A percentile compares a stretch with the other conserved stretches of the same genome.
Evolutionary conservation across 2,113 vertebrate species (phyloP).

Genomic region (Apodemus speciosus): DNA sequence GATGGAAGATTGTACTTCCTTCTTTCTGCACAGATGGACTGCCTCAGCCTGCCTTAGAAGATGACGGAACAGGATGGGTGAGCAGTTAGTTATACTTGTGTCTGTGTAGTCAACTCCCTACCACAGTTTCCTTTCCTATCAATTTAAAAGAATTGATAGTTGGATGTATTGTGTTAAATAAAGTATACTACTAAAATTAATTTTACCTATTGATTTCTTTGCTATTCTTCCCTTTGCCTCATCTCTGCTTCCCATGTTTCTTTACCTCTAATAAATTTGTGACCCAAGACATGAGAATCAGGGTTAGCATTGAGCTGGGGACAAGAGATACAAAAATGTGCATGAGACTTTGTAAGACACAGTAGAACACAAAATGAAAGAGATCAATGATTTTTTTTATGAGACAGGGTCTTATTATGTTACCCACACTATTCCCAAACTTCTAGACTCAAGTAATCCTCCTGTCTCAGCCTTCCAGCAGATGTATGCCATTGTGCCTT

Average conservation of each 20-base stretch:
- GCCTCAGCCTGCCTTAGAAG: background rate
- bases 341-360: background rate
- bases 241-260: background rate
- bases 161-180: conserved; percentile 19
- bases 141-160: conserved; percentile 29
- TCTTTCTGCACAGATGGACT: background rate
- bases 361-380: background rate
- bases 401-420: background rate
- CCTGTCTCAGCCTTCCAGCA: background rate
- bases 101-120: background rate
- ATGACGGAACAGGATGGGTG: background rate
- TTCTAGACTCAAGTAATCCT: background rate
- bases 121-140: background rate
- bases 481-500: background rate
- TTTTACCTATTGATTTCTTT: background rate
- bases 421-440: background rate
- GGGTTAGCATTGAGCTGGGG: background rate
- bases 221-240: background rate
- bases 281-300: background rate
- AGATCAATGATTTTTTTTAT: background rate
- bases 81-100: background rate
- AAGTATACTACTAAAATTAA: background rate
- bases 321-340: background rate
- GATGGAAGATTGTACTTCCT: background rate
- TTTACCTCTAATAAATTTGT: background rate